Conservation (phyloP, 2,113 vertebrate species). For the Esox niger region DNA sequence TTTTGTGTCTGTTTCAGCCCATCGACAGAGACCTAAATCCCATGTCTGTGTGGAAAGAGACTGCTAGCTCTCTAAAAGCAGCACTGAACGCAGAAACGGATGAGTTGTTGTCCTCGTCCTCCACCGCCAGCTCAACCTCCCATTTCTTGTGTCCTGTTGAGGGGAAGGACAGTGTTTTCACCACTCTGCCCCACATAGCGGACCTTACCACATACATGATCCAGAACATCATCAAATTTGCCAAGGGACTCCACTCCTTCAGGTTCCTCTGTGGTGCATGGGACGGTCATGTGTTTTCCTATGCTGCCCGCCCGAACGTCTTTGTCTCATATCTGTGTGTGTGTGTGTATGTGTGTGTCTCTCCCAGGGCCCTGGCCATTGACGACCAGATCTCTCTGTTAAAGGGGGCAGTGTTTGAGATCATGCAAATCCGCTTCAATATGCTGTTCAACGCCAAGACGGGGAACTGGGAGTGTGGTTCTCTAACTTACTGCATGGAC, state of each 20-base stretch:
- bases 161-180: conserved; percentile 36
- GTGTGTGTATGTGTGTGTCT: not conserved
- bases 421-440: conserved; percentile 61
- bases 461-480: conserved; percentile 55
- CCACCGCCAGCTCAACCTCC: not conserved
- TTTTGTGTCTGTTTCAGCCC: conserved; percentile 36
- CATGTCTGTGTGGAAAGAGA: not conserved
- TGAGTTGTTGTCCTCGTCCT: not conserved
- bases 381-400: conserved; percentile 61
- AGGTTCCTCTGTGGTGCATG: conserved; percentile 55
- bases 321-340: not conserved
- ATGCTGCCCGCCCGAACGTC: not conserved
- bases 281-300: conserved; percentile 1
- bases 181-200: conserved; percentile 68
- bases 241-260: conserved; percentile 68
- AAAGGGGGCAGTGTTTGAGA: conserved; percentile 55
- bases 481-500: conserved; percentile 49
- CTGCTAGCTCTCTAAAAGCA: not conserved
- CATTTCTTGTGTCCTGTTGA: not conserved
- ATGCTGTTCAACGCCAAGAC: conserved; percentile 52
- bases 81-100: not conserved
- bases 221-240: conserved; percentile 73
- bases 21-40: conserved; percentile 32
- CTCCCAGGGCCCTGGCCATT: conserved; percentile 40
- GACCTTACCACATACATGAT: conserved; percentile 75